Conservation (phyloP, 23 tunicate species). For the Styela clava region DNA sequence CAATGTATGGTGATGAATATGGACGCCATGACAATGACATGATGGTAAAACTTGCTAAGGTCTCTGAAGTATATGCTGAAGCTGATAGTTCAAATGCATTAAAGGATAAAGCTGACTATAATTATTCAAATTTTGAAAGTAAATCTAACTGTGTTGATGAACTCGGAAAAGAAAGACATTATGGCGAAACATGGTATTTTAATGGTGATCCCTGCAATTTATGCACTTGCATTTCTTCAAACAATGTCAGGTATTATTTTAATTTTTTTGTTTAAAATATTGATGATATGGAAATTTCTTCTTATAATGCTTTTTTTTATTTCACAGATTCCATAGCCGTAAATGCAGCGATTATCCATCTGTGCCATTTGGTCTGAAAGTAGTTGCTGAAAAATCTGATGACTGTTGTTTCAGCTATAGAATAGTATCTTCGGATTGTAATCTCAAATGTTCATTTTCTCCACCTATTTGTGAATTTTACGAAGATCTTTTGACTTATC, state of each 20-base stretch:
- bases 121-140: neutral
- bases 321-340: constrained; percentile 32
- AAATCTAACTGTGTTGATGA: constrained; percentile 95
- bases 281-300: neutral
- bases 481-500: constrained; percentile 59
- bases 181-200: constrained; percentile 88
- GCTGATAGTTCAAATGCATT: no score
- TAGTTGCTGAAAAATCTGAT: constrained; percentile 66
- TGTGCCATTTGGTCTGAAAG: constrained; percentile 54
- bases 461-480: constrained; percentile 69
- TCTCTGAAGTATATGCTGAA: no score
- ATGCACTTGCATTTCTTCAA: constrained; percentile 34
- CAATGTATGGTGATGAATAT: no score
- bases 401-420: constrained; percentile 79
- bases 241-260: constrained; percentile 39
- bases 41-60: no score
- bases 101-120: no score
- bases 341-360: constrained; percentile 63
- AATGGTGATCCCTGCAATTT: constrained; percentile 68
- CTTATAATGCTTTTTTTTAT: neutral
- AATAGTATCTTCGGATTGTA: constrained; percentile 54
- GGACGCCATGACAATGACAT: no score
- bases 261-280: constrained; percentile 1
- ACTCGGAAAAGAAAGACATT: constrained; percentile 47
- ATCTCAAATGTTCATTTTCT: constrained; percentile 34